These are phyloP conservation scores for Baryphthengus martii DNA, from an alignment of 2,113 vertebrate genomes.

Conservation along the genomic window DNA sequence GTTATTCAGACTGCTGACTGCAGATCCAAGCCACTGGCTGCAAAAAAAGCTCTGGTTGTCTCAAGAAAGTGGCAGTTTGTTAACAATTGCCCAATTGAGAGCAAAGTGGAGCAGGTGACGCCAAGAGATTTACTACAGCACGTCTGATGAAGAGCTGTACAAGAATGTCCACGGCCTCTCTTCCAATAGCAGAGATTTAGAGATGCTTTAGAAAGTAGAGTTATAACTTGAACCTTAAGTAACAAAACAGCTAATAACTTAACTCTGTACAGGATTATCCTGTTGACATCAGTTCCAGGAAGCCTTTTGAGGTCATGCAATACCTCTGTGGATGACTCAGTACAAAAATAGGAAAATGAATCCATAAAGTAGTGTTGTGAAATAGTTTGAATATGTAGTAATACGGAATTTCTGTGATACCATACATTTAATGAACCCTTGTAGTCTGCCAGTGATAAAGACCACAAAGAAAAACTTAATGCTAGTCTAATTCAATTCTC, in stretches of 20 bases:
- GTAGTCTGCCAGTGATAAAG: not conserved
- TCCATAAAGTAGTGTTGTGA: not conserved
- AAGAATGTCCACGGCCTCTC: not conserved
- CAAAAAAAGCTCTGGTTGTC: not conserved
- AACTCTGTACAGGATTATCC: not conserved
- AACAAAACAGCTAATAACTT: not conserved
- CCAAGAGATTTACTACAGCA: not conserved
- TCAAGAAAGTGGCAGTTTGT: not conserved
- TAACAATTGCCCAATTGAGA: slow-evolving; percentile 20
- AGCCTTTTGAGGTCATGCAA: not conserved
- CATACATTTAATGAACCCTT: not conserved
- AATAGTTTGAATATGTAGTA: not conserved
- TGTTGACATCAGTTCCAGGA: not conserved
- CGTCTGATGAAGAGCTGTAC: not conserved
- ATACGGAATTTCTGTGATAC: not conserved
- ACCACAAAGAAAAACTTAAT: not conserved
- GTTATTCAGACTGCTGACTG: not conserved
- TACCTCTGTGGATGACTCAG: not conserved
- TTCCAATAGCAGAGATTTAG: not conserved
- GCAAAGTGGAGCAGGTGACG: slow-evolving; percentile 16
- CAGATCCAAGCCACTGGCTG: not conserved
- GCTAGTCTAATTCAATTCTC: not conserved
- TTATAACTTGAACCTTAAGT: not conserved
- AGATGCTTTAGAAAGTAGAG: not conserved
- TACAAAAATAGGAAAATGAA: not conserved